These are phyloP conservation scores for Percopsis transmontana DNA, from an alignment of 2,113 vertebrate genomes.

Conservation along the genomic window DNA sequence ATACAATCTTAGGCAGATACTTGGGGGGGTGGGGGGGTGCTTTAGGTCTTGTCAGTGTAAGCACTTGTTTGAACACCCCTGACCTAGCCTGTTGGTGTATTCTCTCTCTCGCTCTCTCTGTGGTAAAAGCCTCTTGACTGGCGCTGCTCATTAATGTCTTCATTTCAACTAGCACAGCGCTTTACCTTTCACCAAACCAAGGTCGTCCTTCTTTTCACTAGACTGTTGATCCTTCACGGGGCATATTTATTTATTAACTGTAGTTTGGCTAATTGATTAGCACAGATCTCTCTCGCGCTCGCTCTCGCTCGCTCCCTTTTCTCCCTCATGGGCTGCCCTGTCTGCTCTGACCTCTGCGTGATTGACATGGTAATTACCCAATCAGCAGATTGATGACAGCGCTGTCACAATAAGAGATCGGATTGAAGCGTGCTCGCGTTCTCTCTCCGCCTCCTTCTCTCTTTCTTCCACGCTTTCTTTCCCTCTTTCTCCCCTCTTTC, in stretches of 20 bases:
- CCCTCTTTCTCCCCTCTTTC: conserved; percentile 38
- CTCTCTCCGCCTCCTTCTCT: conserved; percentile 44
- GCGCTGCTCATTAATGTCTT: conserved; percentile 86
- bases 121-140: conserved; percentile 91
- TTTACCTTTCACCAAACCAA: too few species aligned
- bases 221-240: too few species aligned
- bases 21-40: too few species aligned
- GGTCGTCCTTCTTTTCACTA: too few species aligned
- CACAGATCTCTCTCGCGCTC: conserved; percentile 33
- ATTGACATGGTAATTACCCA: conserved; percentile 88
- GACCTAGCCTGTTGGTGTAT: too few species aligned
- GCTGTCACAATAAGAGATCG: conserved; percentile 78
- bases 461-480: conserved; percentile 35
- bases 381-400: conserved; percentile 80
- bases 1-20: too few species aligned
- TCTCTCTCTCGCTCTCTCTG: conserved; percentile 50
- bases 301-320: conserved; percentile 42
- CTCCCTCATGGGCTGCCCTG: conserved; percentile 55
- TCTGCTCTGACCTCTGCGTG: conserved; percentile 83
- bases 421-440: conserved; percentile 74
- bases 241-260: conserved; percentile 49
- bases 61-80: too few species aligned
- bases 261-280: conserved; percentile 68
- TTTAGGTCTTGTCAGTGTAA: too few species aligned
- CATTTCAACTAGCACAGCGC: conserved; percentile 85